Percentiles rank a stretch among this genome's conserved stretches.
These are phyloP conservation scores for Epinephelus lanceolatus DNA, from an alignment of 2,113 vertebrate species.

Conservation along the genomic window DNA sequence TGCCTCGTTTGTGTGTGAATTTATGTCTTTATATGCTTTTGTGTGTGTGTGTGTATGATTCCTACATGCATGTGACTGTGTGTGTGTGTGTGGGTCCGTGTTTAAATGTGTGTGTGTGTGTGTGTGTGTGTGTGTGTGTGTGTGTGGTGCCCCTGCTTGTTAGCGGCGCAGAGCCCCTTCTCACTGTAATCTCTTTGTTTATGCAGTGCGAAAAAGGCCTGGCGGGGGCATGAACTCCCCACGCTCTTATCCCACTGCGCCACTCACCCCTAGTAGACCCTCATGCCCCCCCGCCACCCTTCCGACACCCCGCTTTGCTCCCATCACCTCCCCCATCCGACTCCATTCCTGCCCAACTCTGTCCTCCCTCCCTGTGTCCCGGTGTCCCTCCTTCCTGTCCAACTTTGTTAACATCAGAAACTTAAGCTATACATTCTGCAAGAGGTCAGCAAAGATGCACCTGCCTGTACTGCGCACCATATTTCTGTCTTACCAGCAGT, in stretches of 20 bases:
- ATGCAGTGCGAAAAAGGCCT: constrained; percentile 90
- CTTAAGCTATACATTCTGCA: constrained; percentile 33
- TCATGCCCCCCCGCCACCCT: constrained; percentile 69
- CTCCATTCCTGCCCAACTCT: constrained; percentile 36
- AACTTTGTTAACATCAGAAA: constrained; percentile 53
- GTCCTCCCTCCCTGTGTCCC: constrained; percentile 40
- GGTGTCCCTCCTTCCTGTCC: constrained; percentile 63
- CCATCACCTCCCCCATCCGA: constrained; percentile 56
- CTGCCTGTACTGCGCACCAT: neutral
- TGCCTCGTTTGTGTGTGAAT: constrained; percentile 28
- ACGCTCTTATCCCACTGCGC: constrained; percentile 82
- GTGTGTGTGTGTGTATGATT: neutral
- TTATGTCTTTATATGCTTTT: constrained; percentile 18
- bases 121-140: constrained; percentile 9
- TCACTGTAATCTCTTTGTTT: constrained; percentile 93
- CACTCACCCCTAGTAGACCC: constrained; percentile 82
- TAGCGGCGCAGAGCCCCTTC: constrained; percentile 74
- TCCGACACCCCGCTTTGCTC: constrained; percentile 66
- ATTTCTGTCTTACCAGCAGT: neutral
- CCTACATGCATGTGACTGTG: constrained; percentile 27
- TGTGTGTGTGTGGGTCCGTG: neutral
- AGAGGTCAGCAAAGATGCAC: constrained; percentile 35
- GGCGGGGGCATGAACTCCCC: constrained; percentile 89
- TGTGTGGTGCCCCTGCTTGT: constrained; percentile 67
- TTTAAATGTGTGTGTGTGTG: neutral